A percentile compares a stretch with the other conserved stretches of the same genome.
Evolutionary conservation across 1,140 invertebrate genomes (phyloP).

Genomic region (Cyphomyrmex costatus): DNA sequence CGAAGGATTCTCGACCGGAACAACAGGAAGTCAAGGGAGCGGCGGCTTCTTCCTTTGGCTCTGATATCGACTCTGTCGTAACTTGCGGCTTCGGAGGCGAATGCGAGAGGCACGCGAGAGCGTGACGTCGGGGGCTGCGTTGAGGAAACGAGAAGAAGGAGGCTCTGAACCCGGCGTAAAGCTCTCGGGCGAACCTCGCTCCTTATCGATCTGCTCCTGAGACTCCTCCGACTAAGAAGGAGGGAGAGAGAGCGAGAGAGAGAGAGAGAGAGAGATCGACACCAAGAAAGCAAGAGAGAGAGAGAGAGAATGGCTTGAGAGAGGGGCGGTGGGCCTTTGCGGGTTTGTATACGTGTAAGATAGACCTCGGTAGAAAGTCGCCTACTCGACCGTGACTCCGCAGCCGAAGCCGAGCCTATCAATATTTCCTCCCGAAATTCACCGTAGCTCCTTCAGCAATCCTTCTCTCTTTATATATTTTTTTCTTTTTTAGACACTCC

Average conservation of each 20-base stretch:
- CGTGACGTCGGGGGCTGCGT: constrained; percentile 71
- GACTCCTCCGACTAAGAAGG: constrained; percentile 76
- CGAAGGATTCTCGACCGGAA: constrained; percentile 53
- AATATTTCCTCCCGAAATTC: constrained; percentile 85
- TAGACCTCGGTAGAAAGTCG: constrained; percentile 81
- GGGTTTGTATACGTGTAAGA: constrained; percentile 77
- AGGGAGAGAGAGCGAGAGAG: constrained; percentile 54
- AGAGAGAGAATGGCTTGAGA: constrained; percentile 38
- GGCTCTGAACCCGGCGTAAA: constrained; percentile 83
- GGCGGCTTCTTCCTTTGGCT: constrained; percentile 58
- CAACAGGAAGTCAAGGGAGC: constrained; percentile 66
- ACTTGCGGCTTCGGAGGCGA: constrained; percentile 70
- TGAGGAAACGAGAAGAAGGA: constrained; percentile 78
- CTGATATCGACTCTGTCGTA: constrained; percentile 71
- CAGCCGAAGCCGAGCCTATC: constrained; percentile 86
- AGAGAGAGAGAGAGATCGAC: constrained; percentile 48
- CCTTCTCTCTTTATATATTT: constrained; percentile 59
- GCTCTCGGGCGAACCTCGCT: constrained; percentile 83
- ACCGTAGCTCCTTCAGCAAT: constrained; percentile 67
- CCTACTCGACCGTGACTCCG: constrained; percentile 86
- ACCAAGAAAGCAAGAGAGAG: constrained; percentile 30
- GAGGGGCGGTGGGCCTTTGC: constrained; percentile 31
- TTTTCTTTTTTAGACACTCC: constrained; percentile 59
- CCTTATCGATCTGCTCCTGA: constrained; percentile 85
- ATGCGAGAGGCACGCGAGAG: constrained; percentile 71